phyloP scores from a whole-genome alignment of 2,113 vertebrate species.

The Jacana jacana region DNA sequence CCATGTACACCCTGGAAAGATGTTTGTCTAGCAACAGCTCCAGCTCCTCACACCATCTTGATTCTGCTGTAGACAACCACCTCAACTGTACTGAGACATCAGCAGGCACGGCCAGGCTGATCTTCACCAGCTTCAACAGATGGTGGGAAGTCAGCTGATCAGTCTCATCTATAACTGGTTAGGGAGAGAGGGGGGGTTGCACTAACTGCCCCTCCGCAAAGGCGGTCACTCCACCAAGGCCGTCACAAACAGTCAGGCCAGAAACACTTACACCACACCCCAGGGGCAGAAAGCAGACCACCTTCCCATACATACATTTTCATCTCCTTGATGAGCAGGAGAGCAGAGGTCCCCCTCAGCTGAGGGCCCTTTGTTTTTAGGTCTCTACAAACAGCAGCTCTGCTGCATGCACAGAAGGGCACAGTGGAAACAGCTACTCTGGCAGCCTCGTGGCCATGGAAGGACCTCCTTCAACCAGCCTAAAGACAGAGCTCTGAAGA shows the following conservation, averaged over 20 bases:
- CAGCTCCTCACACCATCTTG: background rate
- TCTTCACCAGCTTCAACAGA: background rate
- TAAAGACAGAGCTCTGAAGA: background rate
- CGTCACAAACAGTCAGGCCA: background rate
- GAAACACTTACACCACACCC: background rate
- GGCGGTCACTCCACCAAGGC: background rate
- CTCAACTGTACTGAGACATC: rapidly evolving
- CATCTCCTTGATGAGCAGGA: background rate
- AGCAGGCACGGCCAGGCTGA: background rate
- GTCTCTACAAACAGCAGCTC: background rate
- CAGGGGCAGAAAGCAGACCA: background rate
- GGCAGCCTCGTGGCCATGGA: background rate
- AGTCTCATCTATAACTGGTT: background rate
- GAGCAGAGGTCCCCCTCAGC: background rate
- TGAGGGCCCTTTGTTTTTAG: background rate
- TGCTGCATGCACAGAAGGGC: background rate
- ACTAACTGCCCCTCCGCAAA: background rate
- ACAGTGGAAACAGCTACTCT: background rate
- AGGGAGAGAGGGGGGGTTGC: background rate
- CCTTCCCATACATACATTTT: background rate
- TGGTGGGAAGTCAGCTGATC: background rate
- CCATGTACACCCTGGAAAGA: background rate
- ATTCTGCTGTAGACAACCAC: background rate
- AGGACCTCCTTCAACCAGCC: background rate
- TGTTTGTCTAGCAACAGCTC: background rate